Evolutionary conservation across 2,797 vertebrate genomes (phyloP).

Genomic region (Cuniculus paca): DNA sequence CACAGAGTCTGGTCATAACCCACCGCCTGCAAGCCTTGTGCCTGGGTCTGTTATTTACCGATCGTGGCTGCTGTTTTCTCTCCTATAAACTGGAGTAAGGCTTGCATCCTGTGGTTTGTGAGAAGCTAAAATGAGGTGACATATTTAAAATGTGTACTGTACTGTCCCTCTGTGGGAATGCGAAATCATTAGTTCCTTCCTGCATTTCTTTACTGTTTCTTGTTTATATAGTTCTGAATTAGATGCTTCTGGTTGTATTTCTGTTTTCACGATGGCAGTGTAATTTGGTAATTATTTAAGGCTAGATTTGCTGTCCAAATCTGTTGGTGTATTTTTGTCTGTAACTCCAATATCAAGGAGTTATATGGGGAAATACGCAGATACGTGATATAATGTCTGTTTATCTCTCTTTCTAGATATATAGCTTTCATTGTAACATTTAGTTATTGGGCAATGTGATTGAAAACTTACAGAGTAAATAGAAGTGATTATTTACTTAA

Average conservation of each 20-base stretch:
- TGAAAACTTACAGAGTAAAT: not conserved
- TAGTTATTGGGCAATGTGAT: not conserved
- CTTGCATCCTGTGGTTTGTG: not conserved
- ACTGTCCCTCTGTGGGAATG: not conserved
- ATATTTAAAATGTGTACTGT: not conserved
- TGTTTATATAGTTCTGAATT: too few species aligned
- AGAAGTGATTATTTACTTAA: not conserved
- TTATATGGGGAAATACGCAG: not conserved
- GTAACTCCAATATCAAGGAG: not conserved
- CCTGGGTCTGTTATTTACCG: not conserved
- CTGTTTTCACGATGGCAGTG: not conserved
- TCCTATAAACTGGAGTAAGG: not conserved
- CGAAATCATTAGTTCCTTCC: accelerated
- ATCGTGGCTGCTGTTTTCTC: not conserved
- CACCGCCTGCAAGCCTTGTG: accelerated
- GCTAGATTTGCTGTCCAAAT: not conserved
- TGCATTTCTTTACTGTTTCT: accelerated
- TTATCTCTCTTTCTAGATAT: not conserved
- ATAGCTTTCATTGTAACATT: not conserved
- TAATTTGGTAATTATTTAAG: not conserved
- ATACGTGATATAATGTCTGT: not conserved
- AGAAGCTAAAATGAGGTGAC: not conserved
- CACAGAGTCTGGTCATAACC: accelerated
- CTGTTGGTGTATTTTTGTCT: not conserved
- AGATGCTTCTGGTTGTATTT: not conserved